Conservation (phyloP, 2,888 invertebrate species). For the Sesamia inferens region DNA sequence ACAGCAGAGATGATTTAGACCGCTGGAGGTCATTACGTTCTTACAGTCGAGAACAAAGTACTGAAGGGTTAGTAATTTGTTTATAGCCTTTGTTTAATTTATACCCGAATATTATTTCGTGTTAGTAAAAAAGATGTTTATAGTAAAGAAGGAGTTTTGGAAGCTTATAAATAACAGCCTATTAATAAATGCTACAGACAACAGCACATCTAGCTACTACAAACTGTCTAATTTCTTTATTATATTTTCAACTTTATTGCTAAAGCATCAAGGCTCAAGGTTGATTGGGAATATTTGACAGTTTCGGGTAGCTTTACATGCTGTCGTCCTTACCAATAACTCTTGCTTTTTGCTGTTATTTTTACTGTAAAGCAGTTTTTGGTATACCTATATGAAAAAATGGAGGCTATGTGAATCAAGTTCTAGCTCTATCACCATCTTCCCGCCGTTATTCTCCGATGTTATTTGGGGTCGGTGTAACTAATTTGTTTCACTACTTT, state of each 20-base stretch:
- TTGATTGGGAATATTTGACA: too few relatives aligned
- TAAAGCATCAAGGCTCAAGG: too few relatives aligned
- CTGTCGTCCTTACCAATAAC: too few relatives aligned
- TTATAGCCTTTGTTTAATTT: not conserved
- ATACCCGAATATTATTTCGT: not conserved
- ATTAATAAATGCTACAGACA: too few relatives aligned
- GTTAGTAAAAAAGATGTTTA: not conserved
- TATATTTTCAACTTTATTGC: too few relatives aligned
- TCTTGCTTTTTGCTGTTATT: constrained; percentile 7
- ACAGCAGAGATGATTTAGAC: constrained; percentile 86
- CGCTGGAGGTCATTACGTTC: constrained; percentile 86
- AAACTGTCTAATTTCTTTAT: too few relatives aligned
- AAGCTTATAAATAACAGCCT: too few relatives aligned
- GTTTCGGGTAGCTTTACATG: too few relatives aligned
- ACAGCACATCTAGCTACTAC: too few relatives aligned
- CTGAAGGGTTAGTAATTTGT: constrained; percentile 80
- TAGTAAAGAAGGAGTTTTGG: too few relatives aligned
- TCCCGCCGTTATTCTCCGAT: not conserved
- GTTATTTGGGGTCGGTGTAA: not conserved
- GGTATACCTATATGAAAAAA: not conserved
- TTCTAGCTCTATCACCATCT: not conserved
- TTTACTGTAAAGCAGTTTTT: not conserved
- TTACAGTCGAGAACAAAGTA: constrained; percentile 87
- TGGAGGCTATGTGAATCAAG: not conserved
- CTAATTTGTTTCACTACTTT: not conserved